Conservation (phyloP, 1,140 invertebrate genomes). For the Drosophila oshimai region DNA sequence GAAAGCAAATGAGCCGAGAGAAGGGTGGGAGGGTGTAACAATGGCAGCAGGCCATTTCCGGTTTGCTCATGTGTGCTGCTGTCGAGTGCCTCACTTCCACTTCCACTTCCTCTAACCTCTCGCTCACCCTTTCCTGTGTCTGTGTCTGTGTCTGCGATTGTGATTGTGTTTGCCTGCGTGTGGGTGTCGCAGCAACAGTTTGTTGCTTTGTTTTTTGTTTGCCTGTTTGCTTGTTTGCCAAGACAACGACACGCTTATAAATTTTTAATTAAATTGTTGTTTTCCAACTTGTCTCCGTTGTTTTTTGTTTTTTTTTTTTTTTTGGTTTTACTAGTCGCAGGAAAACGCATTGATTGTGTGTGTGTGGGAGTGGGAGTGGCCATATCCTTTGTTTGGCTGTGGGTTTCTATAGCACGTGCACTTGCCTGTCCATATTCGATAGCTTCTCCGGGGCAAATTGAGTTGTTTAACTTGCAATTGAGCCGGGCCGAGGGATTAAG, state of each 20-base stretch:
- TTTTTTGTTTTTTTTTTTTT: conserved; percentile 4
- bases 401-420: conserved; percentile 14
- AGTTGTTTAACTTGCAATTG: conserved; percentile 72
- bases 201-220: conserved; percentile 65
- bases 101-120: not conserved
- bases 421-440: conserved; percentile 47
- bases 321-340: conserved; percentile 9
- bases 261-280: conserved; percentile 76
- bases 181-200: conserved; percentile 60
- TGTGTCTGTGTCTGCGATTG: too few relatives aligned
- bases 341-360: conserved; percentile 64
- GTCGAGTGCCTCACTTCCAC: conserved; percentile 26
- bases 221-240: conserved; percentile 63
- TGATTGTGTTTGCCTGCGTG: not conserved
- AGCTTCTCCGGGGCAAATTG: conserved; percentile 46
- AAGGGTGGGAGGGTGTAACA: conserved; percentile 9
- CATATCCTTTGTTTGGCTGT: conserved; percentile 21
- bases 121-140: not conserved
- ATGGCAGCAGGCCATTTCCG: conserved; percentile 69
- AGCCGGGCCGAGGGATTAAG: conserved; percentile 25
- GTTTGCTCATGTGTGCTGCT: conserved; percentile 49
- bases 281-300: conserved; percentile 31
- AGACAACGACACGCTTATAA: conserved; percentile 71
- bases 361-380: conserved; percentile 1
- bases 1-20: conserved; percentile 64